These are phyloP conservation scores for Benthosema pterotum DNA, from an alignment of 2,797 vertebrate species.

Conservation along the genomic window DNA sequence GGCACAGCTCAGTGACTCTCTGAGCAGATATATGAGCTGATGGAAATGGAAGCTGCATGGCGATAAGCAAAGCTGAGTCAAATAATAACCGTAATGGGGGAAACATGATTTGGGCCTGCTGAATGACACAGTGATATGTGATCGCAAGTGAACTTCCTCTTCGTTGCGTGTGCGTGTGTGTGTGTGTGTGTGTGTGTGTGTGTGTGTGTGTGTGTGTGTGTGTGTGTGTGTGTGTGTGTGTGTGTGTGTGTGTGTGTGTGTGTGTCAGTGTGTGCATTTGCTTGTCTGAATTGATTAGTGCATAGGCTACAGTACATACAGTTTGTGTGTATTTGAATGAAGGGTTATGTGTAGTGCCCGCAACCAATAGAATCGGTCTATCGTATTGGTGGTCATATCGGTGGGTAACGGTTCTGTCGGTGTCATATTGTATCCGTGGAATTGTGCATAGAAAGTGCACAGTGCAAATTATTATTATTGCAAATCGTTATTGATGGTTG, in stretches of 20 bases:
- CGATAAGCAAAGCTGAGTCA: slow-evolving; percentile 56
- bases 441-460: no score
- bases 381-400: no score
- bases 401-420: no score
- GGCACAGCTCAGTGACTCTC: slow-evolving; percentile 57
- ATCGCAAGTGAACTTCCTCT: slow-evolving; percentile 20
- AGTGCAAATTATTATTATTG: no score
- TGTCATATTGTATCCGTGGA: no score
- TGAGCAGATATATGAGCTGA: slow-evolving; percentile 64
- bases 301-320: neutral
- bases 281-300: slow-evolving; percentile 11
- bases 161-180: slow-evolving; percentile 14
- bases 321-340: no score
- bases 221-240: slow-evolving; percentile 9
- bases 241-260: neutral
- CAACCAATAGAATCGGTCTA: no score
- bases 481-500: no score
- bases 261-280: slow-evolving; percentile 3
- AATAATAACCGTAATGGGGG: slow-evolving; percentile 46
- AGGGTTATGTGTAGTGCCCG: no score
- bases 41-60: slow-evolving; percentile 50
- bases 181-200: neutral
- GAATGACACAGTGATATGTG: slow-evolving; percentile 26
- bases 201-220: neutral
- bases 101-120: slow-evolving; percentile 41